Evolutionary conservation across 2,797 vertebrate species (phyloP), one percentile per base, ranked within the genome.

Genomic region (Malurus leucopterus): DNA sequence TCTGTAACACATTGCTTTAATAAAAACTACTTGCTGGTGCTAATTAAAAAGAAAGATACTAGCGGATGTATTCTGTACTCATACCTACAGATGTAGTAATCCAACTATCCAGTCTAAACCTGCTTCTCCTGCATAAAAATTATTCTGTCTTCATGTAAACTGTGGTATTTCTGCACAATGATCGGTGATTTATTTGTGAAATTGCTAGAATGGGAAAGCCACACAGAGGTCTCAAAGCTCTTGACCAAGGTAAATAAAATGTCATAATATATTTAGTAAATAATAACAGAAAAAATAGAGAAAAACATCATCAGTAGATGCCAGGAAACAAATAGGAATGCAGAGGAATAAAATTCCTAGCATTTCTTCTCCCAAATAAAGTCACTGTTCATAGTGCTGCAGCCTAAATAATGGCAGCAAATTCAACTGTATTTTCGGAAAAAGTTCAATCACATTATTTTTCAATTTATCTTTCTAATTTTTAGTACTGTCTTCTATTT

Each of bases 211-310:
- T 63, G 64, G 59, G 8, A 23, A 93, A 95, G 88, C 46, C 78
- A 93, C 61, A 36, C 27, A 72, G 51, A 92, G 68, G 80, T 93
- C 75, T 90, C 84, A 82, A 93, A 95, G 71, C 63, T 90, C 71
- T 86, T 11, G 2, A 89, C 71, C 41, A 82, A 93, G 44, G 89
- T 92, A 96, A 95, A 93, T 90, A 95, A 93, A 90, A 89, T 89
- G 88, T 82, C 89, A 90, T 95, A 91, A 94, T 93, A 93, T 91
- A 93, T 93, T 96, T 95, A 94, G 68, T 64, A 86, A 94, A 91
- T 79, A 93, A 89, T 92, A 93, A 93, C 55, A 6, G 54, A 83
- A 88, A 67, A 91, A 90, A 90, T 19, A 78, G 65, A 78, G 61
- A 38, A 84, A 94, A 93, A 41, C 18, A 30, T 94, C 57, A 89